phyloP scores from a whole-genome alignment of 1,140 invertebrate genomes.

The Euura lappo region DNA sequence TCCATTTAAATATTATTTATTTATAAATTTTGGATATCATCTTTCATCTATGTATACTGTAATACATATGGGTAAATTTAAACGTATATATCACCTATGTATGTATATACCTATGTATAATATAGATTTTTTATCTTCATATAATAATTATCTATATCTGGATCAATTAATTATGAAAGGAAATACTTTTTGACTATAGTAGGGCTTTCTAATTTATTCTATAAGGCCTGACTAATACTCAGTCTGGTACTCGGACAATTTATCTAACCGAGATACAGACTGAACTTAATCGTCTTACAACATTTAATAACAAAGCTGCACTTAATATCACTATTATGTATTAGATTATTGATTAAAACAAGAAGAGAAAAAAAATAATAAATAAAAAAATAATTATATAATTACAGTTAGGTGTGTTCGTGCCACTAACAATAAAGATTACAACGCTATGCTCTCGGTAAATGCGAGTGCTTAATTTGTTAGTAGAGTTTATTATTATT shows the following conservation, averaged over 20 bases:
- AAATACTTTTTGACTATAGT: slow-evolving; percentile 18
- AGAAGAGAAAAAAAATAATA: slow-evolving; percentile 25
- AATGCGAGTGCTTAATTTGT: background rate
- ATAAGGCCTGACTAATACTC: slow-evolving; percentile 2
- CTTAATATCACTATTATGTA: slow-evolving; percentile 33
- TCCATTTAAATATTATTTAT: slow-evolving; percentile 9
- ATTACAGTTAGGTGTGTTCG: background rate
- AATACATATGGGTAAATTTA: too few species aligned
- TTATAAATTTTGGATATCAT: background rate
- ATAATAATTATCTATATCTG: background rate
- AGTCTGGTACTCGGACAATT: background rate
- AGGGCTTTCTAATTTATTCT: slow-evolving; percentile 23
- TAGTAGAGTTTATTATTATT: background rate
- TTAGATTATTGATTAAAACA: slow-evolving; percentile 14
- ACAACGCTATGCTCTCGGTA: background rate
- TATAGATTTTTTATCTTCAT: background rate
- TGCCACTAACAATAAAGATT: background rate
- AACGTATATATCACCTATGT: too few species aligned
- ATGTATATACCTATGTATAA: background rate
- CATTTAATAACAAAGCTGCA: slow-evolving; percentile 31
- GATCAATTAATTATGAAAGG: background rate
- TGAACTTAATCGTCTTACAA: slow-evolving; percentile 1
- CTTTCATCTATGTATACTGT: too few species aligned
- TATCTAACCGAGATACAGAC: slow-evolving; percentile 10
- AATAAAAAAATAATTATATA: slow-evolving; percentile 17